These are phyloP conservation scores for Aphodius granarius DNA, from an alignment of 2,888 invertebrate species.

Conservation along the genomic window DNA sequence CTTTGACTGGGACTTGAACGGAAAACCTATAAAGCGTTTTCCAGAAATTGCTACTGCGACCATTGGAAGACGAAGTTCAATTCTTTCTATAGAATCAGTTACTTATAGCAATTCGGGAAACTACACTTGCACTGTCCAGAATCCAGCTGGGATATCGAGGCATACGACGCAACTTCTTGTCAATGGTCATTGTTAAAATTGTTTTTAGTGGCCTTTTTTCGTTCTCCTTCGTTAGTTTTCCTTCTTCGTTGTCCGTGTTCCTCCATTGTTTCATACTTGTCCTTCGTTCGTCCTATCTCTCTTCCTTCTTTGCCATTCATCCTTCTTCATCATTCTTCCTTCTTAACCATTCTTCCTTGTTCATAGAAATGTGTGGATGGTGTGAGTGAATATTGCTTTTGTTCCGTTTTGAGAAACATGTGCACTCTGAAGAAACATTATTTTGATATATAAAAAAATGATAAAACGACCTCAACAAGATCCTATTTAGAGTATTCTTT, in stretches of 20 bases:
- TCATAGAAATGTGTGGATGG: too few relatives aligned
- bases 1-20: constrained; percentile 66
- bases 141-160: constrained; percentile 60
- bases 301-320: too few relatives aligned
- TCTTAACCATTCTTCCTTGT: too few relatives aligned
- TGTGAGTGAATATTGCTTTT: too few relatives aligned
- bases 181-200: constrained; percentile 57
- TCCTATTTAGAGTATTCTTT: constrained; percentile 44
- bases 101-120: constrained; percentile 64
- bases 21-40: constrained; percentile 59
- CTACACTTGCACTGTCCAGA: constrained; percentile 66
- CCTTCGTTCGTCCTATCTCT: too few relatives aligned
- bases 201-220: background rate
- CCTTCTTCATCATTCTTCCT: too few relatives aligned
- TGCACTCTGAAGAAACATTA: background rate
- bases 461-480: background rate
- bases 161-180: constrained; percentile 62
- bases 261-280: too few relatives aligned
- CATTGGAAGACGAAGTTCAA: constrained; percentile 64
- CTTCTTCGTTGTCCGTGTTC: too few relatives aligned
- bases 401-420: background rate
- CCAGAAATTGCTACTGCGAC: constrained; percentile 59
- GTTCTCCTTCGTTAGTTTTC: too few relatives aligned
- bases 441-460: background rate
- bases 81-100: constrained; percentile 61